Evolutionary conservation across 2,113 vertebrate species (phyloP).

Genomic region (Etia nguti): DNA sequence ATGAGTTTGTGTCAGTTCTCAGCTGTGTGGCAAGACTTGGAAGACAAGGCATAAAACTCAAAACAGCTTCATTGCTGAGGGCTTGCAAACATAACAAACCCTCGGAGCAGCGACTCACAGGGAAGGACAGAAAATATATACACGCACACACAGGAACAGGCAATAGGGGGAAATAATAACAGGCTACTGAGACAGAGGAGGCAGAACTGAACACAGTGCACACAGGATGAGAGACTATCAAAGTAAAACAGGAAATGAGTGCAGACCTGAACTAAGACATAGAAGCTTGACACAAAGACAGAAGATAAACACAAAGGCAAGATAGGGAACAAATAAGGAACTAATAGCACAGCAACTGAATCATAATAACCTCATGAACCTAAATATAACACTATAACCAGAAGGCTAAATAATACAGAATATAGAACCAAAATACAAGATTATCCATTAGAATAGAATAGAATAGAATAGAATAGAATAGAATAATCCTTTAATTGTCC

Average conservation of each 20-base stretch:
- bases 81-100: rapidly evolving
- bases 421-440: background rate
- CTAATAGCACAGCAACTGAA: background rate
- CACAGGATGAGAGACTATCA: background rate
- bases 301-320: background rate
- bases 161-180: background rate
- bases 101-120: background rate
- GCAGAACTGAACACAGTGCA: background rate
- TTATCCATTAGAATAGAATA: background rate
- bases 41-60: background rate
- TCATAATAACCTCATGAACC: background rate
- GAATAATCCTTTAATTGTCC: too few relatives aligned
- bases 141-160: background rate
- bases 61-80: background rate
- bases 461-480: too few relatives aligned
- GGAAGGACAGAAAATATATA: too few relatives aligned
- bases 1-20: background rate
- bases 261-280: background rate
- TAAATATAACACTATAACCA: rapidly evolving
- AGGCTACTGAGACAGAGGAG: background rate
- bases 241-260: background rate
- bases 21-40: background rate
- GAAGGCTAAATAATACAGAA: background rate
- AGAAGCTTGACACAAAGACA: background rate
- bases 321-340: rapidly evolving